phyloP scores from a whole-genome alignment of 2,888 invertebrate genomes.

The Lissocephala sabroskyi region DNA sequence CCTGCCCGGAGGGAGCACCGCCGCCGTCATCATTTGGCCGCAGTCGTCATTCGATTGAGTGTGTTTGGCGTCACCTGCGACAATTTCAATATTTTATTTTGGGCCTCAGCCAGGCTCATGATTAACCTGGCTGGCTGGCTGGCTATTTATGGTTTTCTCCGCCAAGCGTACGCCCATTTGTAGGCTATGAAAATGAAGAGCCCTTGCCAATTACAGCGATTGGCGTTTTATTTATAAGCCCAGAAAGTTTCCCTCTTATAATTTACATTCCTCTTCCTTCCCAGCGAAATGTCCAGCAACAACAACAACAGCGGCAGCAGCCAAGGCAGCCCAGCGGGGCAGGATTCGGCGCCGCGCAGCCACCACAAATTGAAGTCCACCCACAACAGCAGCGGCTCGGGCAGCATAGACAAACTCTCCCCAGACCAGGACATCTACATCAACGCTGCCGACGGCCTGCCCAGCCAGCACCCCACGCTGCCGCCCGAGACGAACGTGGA shows the following conservation, averaged over 20 bases:
- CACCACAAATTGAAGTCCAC: conserved; percentile 60
- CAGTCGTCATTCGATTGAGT: not conserved
- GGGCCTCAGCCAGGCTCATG: conserved; percentile 28
- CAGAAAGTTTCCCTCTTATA: not conserved
- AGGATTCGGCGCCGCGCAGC: conserved; percentile 29
- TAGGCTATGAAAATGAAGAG: too few relatives aligned
- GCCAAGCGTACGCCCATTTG: too few relatives aligned
- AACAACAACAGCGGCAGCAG: conserved; percentile 30
- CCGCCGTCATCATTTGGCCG: not conserved
- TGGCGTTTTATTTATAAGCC: too few relatives aligned
- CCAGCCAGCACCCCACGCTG: conserved; percentile 87
- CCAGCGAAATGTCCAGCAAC: conserved; percentile 52
- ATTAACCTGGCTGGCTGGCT: conserved; percentile 39
- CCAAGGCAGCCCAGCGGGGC: conserved; percentile 6
- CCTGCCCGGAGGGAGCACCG: not conserved
- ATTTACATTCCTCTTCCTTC: not conserved
- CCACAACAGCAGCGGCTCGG: conserved; percentile 55
- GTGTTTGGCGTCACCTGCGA: conserved; percentile 1
- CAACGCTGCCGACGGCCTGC: conserved; percentile 88
- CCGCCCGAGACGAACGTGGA: conserved; percentile 79
- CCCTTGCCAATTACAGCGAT: too few relatives aligned
- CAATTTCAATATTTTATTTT: not conserved
- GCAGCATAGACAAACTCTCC: conserved; percentile 70
- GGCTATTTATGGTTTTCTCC: conserved; percentile 26
- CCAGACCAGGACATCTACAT: conserved; percentile 85